A percentile compares a stretch with the other conserved stretches of the same genome.
These are phyloP conservation scores for Mormyrus hasselquistii DNA, from an alignment of 2,797 vertebrate genomes.

Conservation along the genomic window DNA sequence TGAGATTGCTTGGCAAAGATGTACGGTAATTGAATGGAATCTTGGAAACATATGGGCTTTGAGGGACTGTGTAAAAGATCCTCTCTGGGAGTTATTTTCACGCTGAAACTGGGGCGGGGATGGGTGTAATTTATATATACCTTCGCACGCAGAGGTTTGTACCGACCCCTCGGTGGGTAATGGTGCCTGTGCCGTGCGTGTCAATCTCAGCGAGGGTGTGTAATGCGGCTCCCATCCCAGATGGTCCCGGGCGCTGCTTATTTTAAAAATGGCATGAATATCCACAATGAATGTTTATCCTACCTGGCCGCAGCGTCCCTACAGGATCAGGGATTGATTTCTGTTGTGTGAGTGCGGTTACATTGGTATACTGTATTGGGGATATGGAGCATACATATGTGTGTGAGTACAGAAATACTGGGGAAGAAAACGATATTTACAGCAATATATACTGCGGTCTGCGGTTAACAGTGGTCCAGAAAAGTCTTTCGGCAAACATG, in stretches of 20 bases:
- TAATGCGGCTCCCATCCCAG: background rate
- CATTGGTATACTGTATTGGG: background rate
- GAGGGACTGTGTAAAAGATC: constrained; percentile 10
- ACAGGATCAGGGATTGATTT: background rate
- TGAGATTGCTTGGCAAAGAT: constrained; percentile 78
- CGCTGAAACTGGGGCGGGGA: background rate
- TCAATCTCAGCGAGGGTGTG: background rate
- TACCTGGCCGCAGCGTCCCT: background rate
- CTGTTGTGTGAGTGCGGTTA: background rate
- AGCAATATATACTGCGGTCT: background rate
- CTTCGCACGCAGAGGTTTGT: background rate
- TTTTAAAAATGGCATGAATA: constrained; percentile 2
- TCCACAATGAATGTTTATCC: background rate
- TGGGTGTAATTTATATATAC: background rate
- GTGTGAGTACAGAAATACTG: background rate
- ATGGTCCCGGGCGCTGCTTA: background rate
- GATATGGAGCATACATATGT: background rate
- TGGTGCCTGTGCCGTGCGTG: background rate
- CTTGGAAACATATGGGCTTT: constrained; percentile 44
- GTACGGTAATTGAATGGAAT: constrained; percentile 77
- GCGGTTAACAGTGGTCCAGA: background rate
- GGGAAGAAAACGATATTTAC: background rate
- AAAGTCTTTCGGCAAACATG: background rate
- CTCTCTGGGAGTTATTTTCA: constrained; percentile 9
- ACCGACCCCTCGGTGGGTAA: background rate